A percentile compares a stretch with the other conserved stretches of the same genome.
Conservation (phyloP, 2,113 vertebrate species). For the Agapornis roseicollis region DNA sequence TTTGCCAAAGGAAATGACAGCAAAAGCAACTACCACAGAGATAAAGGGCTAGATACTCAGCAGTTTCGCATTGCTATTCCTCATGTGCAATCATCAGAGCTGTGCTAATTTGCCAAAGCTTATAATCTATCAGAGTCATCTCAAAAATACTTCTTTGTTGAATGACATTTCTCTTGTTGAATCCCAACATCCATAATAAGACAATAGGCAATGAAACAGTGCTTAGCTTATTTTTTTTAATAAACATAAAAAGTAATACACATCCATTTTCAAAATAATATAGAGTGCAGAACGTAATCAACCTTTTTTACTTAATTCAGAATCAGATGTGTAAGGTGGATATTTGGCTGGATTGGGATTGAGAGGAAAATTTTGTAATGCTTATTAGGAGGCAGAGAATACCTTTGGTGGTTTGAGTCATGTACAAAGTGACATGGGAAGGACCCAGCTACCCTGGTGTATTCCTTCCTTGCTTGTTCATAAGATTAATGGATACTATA, state of each 20-base stretch:
- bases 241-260: not conserved
- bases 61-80: not conserved
- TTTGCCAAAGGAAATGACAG: not conserved
- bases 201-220: not conserved
- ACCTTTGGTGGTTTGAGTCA: not conserved
- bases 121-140: not conserved
- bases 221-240: not conserved
- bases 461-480: not conserved
- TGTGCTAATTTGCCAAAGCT: not conserved
- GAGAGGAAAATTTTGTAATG: not conserved
- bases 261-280: not conserved
- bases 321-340: not conserved
- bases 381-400: not conserved
- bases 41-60: not conserved
- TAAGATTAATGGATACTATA: not conserved
- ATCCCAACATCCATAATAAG: not conserved
- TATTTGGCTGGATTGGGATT: not conserved
- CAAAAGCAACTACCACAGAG: not conserved
- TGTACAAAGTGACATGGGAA: not conserved
- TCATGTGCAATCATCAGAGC: not conserved
- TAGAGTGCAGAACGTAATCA: accelerated
- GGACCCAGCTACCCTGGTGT: not conserved
- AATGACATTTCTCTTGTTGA: not conserved
- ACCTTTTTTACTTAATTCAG: not conserved
- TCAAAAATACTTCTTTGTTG: not conserved